phyloP scores from a whole-genome alignment of 2,113 vertebrate genomes.

The Paramisgurnus dabryanus region DNA sequence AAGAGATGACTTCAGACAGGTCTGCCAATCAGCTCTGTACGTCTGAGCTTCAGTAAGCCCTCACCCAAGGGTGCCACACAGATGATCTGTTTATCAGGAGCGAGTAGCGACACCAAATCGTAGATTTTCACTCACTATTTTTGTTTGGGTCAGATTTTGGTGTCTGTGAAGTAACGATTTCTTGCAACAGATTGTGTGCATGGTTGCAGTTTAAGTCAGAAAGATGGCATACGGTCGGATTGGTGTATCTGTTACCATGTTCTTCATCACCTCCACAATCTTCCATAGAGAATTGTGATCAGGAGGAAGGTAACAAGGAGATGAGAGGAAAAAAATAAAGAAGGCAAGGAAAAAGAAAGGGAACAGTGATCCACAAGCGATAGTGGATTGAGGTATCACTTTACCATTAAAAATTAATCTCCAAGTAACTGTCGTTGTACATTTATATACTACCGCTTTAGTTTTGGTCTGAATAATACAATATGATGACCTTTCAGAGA shows the following conservation, averaged over 20 bases:
- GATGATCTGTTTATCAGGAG: conserved; percentile 54
- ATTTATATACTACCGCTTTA: conserved; percentile 67
- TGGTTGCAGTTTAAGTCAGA: conserved; percentile 22
- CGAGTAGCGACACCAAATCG: conserved; percentile 35
- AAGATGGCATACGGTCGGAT: conserved; percentile 27
- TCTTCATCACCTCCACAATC: conserved; percentile 55
- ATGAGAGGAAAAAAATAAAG: conserved; percentile 37
- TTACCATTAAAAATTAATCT: conserved; percentile 76
- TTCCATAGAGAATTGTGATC: conserved; percentile 38
- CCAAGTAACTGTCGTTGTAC: conserved; percentile 67
- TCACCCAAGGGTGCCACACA: conserved; percentile 45
- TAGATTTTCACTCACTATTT: conserved; percentile 38
- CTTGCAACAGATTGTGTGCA: neutral
- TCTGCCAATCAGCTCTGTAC: conserved; percentile 55
- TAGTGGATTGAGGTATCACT: conserved; percentile 59
- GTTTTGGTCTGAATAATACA: conserved; percentile 62
- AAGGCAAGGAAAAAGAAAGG: conserved; percentile 19
- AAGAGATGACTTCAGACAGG: conserved; percentile 56
- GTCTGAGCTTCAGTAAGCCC: conserved; percentile 54
- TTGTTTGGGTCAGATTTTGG: conserved; percentile 13
- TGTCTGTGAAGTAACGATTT: neutral
- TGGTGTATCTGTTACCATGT: conserved; percentile 55
- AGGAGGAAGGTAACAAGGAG: conserved; percentile 54
- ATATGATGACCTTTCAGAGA: conserved; percentile 35
- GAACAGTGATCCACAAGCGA: conserved; percentile 29